phyloP scores from a whole-genome alignment of 2,797 vertebrate genomes.

The Phataginus tricuspis region DNA sequence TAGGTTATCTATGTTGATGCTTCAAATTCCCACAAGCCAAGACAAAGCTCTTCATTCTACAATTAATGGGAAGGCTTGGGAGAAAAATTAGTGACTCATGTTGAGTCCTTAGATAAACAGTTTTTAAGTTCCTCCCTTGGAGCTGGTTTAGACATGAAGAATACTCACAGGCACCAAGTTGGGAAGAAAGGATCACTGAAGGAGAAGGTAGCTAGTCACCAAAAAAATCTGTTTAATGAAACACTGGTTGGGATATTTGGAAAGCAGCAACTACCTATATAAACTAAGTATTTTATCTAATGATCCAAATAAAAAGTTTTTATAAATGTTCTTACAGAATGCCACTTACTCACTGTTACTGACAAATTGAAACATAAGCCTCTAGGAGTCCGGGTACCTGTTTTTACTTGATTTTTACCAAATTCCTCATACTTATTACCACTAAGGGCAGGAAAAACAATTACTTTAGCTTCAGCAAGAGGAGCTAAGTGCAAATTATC shows the following conservation, averaged over 20 bases:
- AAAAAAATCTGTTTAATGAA: not conserved
- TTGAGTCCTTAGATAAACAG: not conserved
- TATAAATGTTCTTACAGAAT: not conserved
- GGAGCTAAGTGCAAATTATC: not conserved
- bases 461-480: not conserved
- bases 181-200: not conserved
- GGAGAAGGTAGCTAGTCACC: not conserved
- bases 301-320: conserved; percentile 33
- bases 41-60: not conserved
- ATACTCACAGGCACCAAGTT: not conserved
- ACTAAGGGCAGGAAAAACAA: not conserved
- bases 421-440: not conserved
- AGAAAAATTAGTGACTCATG: not conserved
- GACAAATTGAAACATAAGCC: not conserved
- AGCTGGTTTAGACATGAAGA: not conserved
- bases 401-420: not conserved
- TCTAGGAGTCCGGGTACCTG: not conserved
- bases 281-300: conserved; percentile 43
- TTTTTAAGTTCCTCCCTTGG: not conserved
- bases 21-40: not conserved
- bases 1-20: not conserved
- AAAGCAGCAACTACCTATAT: not conserved
- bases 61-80: not conserved
- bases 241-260: not conserved
- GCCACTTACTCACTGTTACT: not conserved